Base-by-base conservation (phyloP, 2,888 invertebrate genomes). In the Labia minor region DNA sequence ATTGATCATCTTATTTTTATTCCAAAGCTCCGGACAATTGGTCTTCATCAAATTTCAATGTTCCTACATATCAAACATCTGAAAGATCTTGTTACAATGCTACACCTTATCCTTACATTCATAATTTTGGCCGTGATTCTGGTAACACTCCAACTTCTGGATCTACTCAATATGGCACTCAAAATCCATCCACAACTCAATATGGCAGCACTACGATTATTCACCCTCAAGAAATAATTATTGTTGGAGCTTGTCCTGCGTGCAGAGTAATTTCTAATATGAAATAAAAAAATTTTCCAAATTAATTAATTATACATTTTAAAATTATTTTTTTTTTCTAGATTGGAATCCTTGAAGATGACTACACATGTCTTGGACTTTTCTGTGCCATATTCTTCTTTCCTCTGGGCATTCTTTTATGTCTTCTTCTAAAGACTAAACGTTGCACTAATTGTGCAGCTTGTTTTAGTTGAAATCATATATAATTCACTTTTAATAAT, bases 371-470 rank as follows among this genome's bases (percentile, higher is more conserved):
- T 73, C 81, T 90, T 62, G 95, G 93, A 67, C 81, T 95, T 14
- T 79, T 89, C 67, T 92, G 92, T 78, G 92, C 92, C 19, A 89
- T 93, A 69, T 79, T 90, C 26, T 92, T 89, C 78, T 95, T 95
- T 75, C 95, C 95, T 0, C 65, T 92, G 37, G 95, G 95, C 61
- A 86, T 95, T 69, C 78, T 95, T 8, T 94, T 92, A 76, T 95
- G 95, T 76, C 80, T 95, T 65, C 85, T 90, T 33, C 82, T 92
- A 77, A 88, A 89, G 74, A 90, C 92, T 74, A 85, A 89, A 73
- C 85, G 90, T 71, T 95, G 95, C 78, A 86, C 88, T 1, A 92
- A 92, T 78, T 95, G 95, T 74, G 91, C 91, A 16, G 91, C 92
- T 1, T 84, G 87, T 74, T 92, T 92, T 74, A 87, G 83, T 68